Conservation (phyloP, 2,888 invertebrate species). For the Cheilosia soror region DNA sequence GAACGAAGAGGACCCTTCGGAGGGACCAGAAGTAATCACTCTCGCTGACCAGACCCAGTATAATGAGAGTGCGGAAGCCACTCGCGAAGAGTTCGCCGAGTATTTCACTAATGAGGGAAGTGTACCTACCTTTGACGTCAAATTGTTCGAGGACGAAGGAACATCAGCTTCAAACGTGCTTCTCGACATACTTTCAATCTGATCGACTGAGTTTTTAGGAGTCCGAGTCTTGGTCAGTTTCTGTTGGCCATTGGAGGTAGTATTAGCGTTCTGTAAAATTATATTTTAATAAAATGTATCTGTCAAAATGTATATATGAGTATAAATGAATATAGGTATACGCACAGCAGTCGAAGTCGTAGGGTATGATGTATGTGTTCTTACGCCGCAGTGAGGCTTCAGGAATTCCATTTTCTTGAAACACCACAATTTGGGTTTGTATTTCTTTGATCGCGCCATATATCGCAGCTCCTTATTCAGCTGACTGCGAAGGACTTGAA, state of each 20-base stretch:
- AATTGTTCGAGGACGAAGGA: slow-evolving; percentile 53
- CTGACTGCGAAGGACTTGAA: slow-evolving; percentile 62
- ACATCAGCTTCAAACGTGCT: slow-evolving; percentile 51
- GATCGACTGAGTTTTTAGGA: slow-evolving; percentile 10
- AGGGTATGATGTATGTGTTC: slow-evolving; percentile 20
- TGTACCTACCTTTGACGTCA: slow-evolving; percentile 65
- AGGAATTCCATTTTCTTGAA: slow-evolving; percentile 70
- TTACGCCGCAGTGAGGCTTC: slow-evolving; percentile 40
- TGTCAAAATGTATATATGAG: background rate
- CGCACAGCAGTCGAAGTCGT: slow-evolving; percentile 25
- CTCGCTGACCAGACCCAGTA: background rate
- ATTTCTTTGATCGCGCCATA: slow-evolving; percentile 54
- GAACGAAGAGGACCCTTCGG: background rate
- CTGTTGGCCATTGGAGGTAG: slow-evolving; percentile 7
- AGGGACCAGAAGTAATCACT: slow-evolving; percentile 23
- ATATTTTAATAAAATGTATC: background rate
- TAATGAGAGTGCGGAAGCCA: slow-evolving; percentile 56
- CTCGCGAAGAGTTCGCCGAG: slow-evolving; percentile 61
- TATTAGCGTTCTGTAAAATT: slow-evolving; percentile 14
- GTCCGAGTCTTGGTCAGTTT: background rate
- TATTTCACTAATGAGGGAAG: slow-evolving; percentile 60
- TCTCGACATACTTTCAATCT: slow-evolving; percentile 51
- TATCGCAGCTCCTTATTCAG: slow-evolving; percentile 62
- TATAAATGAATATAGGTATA: background rate
- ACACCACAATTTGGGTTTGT: slow-evolving; percentile 66